Conservation (phyloP, 2,113 vertebrate species). For the Cinclus cinclus region DNA sequence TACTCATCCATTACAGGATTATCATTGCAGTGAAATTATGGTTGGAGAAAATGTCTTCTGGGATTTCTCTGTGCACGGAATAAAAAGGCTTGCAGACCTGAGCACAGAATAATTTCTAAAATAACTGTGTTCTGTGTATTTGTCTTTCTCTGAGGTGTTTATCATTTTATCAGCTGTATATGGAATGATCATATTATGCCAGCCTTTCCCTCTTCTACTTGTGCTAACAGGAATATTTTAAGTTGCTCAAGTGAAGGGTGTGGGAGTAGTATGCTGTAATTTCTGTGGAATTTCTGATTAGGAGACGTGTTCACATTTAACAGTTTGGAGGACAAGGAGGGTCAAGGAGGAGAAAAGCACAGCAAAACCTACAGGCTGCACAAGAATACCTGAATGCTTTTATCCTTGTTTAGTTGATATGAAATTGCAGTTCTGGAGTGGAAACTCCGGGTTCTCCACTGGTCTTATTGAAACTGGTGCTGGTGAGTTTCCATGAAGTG, state of each 20-base stretch:
- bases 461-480: not conserved
- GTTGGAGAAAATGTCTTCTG: not conserved
- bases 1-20: not conserved
- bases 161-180: not conserved
- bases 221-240: not conserved
- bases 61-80: not conserved
- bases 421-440: not conserved
- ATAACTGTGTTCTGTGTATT: not conserved
- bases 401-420: not conserved
- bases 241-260: not conserved
- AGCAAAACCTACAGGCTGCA: not conserved
- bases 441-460: not conserved
- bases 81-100: not conserved
- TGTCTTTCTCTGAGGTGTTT: not conserved
- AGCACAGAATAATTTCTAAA: not conserved
- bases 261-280: conserved; percentile 19
- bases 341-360: not conserved
- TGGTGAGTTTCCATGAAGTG: not conserved
- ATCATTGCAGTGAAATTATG: not conserved
- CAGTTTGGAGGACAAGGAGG: not conserved
- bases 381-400: not conserved
- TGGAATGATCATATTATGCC: not conserved
- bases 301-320: not conserved
- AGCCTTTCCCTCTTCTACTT: not conserved
- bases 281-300: conserved; percentile 49